These are phyloP conservation scores for Herminia tarsipennalis DNA, from an alignment of 2,888 invertebrate species.

Conservation along the genomic window DNA sequence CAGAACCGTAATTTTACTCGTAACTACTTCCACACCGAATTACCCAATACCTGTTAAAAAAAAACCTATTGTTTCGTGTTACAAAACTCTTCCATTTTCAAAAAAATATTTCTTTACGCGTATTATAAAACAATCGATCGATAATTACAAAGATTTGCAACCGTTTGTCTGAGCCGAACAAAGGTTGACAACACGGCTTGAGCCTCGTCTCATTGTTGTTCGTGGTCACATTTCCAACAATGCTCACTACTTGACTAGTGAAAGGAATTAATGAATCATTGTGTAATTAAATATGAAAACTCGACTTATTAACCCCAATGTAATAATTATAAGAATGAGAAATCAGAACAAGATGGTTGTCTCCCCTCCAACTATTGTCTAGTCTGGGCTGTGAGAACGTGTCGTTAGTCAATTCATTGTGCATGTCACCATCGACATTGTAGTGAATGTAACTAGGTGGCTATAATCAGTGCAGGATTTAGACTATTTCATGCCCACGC, in stretches of 20 bases:
- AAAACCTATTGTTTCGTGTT: conserved; percentile 12
- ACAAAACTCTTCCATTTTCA: conserved; percentile 14
- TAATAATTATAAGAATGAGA: conserved; percentile 65
- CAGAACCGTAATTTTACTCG: too few species aligned
- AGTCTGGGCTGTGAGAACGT: conserved; percentile 52
- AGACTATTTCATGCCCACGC: neutral
- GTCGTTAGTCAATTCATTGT: conserved; percentile 46
- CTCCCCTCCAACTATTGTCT: conserved; percentile 44
- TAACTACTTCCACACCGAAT: neutral
- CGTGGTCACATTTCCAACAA: conserved; percentile 49
- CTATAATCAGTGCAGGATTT: neutral
- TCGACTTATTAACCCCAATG: conserved; percentile 65
- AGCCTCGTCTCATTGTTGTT: conserved; percentile 49
- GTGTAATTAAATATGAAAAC: conserved; percentile 71
- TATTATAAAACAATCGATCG: conserved; percentile 22
- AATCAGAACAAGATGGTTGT: conserved; percentile 53
- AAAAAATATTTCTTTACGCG: conserved; percentile 13
- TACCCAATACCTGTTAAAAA: conserved; percentile 7
- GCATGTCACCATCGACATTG: conserved; percentile 4
- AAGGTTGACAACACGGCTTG: conserved; percentile 39
- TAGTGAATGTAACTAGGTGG: neutral
- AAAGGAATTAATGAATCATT: conserved; percentile 68
- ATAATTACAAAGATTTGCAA: conserved; percentile 24
- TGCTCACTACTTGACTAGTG: conserved; percentile 53
- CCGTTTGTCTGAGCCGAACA: conserved; percentile 20